Evolutionary conservation across 2,113 vertebrate genomes (phyloP), one percentile per base, ranked within the genome.

Genomic region (Macquaria ambigua): DNA sequence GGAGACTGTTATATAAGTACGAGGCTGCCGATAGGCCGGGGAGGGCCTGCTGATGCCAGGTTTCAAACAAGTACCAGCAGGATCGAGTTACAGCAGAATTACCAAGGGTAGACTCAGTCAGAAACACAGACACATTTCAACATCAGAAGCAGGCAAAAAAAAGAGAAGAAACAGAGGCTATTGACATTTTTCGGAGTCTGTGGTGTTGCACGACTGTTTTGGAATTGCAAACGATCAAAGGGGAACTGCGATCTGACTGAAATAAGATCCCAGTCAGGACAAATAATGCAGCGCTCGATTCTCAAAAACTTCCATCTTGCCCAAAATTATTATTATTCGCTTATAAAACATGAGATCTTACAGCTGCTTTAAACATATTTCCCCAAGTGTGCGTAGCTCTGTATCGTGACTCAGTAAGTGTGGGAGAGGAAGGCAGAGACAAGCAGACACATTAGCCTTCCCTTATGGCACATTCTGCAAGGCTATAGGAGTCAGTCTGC

Each of bases 11-110:
- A 91, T 87, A 89, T 90, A 92, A 93, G 91, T 81, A 84, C 48
- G 50, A 86, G 84, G 83, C 89, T 89, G 89, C 87, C 74, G 91
- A 92, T 89, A 91, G 94, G 89, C 89, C 88, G 84, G 84, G 82
- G 87, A 84, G 83, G 74, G 80, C 79, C 74, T 74, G 85, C 90
- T 82, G 85, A 93, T 93, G 93, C 89, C 93, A 89, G 85, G 88
- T 89, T 91, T 93, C 89, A 93, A 93, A 94, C 93, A 92, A 92
- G 90, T 84, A 92, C 84, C 91, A 93, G 92, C 92, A 91, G 85
- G 92, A 92, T 92, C 72, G 59, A 88, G 87, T 93, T 93, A 86
- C 89, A 88, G 90, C 84, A 71, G 85, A 92, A 88, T 93, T 80
- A 90, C 80, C 76, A 50, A 71, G 85, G 76, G 87, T 75, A 79